phyloP scores from a whole-genome alignment of 2,888 invertebrate genomes.

The Hyles lineata region DNA sequence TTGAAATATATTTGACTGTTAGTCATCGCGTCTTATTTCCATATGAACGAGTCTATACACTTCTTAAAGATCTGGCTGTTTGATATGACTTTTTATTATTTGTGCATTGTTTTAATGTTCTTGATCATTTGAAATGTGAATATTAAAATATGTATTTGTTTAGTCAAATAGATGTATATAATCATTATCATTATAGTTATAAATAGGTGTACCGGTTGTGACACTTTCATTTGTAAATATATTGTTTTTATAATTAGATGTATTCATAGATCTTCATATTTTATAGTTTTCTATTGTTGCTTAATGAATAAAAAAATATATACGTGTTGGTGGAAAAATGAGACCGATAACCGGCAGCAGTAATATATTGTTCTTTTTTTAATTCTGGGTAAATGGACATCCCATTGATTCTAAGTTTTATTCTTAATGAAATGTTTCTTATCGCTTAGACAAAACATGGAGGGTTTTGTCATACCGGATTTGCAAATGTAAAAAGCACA shows the following conservation, averaged over 20 bases:
- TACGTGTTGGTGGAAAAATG: neutral
- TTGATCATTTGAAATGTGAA: neutral
- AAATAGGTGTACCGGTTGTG: conserved; percentile 19
- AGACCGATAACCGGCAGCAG: neutral
- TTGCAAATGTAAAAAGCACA: too few species aligned
- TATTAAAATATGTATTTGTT: conserved; percentile 10
- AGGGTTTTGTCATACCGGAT: too few species aligned
- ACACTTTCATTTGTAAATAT: conserved; percentile 14
- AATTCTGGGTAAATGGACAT: too few species aligned
- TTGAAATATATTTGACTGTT: too few species aligned
- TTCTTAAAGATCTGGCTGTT: neutral
- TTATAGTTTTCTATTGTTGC: neutral
- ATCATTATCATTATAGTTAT: conserved; percentile 1
- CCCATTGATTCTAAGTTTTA: too few species aligned
- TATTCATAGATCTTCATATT: conserved; percentile 5
- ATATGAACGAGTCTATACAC: neutral
- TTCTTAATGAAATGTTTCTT: too few species aligned
- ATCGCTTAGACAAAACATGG: too few species aligned
- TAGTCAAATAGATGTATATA: conserved; percentile 20
- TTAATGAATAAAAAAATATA: neutral
- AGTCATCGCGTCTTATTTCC: neutral
- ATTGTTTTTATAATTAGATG: conserved; percentile 12
- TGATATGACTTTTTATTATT: neutral
- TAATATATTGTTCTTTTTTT: too few species aligned
- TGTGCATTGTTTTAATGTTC: neutral